Conservation (phyloP, 2,113 vertebrate genomes). For the Peucedramus taeniatus region DNA sequence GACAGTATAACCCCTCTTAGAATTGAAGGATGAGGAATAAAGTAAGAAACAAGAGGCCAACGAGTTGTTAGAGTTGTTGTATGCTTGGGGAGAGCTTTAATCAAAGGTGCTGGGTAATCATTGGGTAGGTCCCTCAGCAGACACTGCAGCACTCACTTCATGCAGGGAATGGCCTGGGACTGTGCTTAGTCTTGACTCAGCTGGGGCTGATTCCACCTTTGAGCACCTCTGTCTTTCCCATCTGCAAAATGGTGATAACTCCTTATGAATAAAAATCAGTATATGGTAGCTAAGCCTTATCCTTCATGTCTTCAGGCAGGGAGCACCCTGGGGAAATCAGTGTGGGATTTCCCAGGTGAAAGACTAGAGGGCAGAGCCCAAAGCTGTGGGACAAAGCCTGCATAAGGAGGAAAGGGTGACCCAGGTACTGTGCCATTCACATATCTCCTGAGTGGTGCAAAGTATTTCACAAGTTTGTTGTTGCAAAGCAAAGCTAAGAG, state of each 20-base stretch:
- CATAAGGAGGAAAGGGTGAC: not conserved
- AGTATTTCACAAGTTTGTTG: not conserved
- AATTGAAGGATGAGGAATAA: slow-evolving; percentile 3
- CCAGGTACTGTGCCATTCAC: not conserved
- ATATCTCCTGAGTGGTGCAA: not conserved
- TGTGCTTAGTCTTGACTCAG: not conserved
- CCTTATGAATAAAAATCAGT: not conserved
- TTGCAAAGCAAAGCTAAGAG: not conserved
- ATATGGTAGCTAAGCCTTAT: not conserved
- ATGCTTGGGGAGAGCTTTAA: not conserved
- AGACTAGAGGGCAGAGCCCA: not conserved
- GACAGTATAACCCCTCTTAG: not conserved
- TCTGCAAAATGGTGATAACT: not conserved
- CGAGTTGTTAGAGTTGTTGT: not conserved
- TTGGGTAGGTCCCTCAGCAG: not conserved
- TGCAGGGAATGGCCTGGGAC: not conserved
- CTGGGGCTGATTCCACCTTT: not conserved
- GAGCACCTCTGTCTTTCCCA: not conserved
- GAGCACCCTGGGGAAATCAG: not conserved
- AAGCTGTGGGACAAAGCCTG: not conserved
- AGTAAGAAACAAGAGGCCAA: not conserved
- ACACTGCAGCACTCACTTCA: not conserved
- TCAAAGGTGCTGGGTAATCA: not conserved
- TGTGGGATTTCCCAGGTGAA: not conserved
- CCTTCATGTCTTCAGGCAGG: not conserved